Evolutionary conservation across 2,888 invertebrate genomes (phyloP), one percentile per base, ranked within the genome.

Genomic region (Masnerella sp.): DNA sequence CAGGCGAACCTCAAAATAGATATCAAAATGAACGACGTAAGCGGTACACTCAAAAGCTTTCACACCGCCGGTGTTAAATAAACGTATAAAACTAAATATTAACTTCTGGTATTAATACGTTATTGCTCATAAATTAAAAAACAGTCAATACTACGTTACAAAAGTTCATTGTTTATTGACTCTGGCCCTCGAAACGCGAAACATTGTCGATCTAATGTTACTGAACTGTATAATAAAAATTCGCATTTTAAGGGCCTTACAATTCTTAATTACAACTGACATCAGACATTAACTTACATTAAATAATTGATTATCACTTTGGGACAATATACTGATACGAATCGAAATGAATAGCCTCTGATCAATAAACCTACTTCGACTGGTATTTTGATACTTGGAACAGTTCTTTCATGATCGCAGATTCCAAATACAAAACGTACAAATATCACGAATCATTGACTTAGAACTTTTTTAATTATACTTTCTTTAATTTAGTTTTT

Each of bases 161-260:
- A 51, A 51, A 49, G n/a, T 32, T 49, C 49, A 49, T 49, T 49
- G 18, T 49, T 18, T 32, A 18, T 32, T 49, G 32, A 49, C 30
- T 11, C 8, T 28, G 11, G 15, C 14, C 22, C 45, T 18, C 9
- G 18, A 17, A 40, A 40, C n/a, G 9, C 18, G 40, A 40, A 40
- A 40, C 25, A 42, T 42, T 42, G 17, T 18, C 9, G n/a, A 20
- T 42, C 5, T 4, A 20, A 42, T 15, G n/a, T n/a, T n/a, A n/a
- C n/a, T n/a, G n/a, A n/a, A n/a, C n/a, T n/a, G n/a, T n/a, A n/a
- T n/a, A n/a, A n/a, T n/a, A n/a, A n/a, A n/a, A n/a, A n/a, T n/a
- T n/a, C n/a, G n/a, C n/a, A n/a, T n/a, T n/a, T n/a, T n/a, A n/a
- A n/a, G n/a, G n/a, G n/a, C n/a, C n/a, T n/a, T n/a, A n/a, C n/a